These are phyloP conservation scores for Cetonia aurata DNA, from an alignment of 2,888 invertebrate species.

Conservation along the genomic window DNA sequence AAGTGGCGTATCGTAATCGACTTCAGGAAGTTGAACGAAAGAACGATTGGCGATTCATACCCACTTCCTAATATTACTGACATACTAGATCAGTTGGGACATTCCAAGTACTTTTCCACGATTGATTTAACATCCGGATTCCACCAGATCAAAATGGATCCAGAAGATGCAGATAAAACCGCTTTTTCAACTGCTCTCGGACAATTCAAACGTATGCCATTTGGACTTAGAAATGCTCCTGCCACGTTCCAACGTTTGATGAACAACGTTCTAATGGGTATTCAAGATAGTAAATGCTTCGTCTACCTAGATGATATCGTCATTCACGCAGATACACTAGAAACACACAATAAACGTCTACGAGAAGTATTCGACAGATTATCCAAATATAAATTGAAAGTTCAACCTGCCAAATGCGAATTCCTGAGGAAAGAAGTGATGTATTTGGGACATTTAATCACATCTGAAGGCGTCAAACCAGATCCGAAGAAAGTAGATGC, in stretches of 20 bases:
- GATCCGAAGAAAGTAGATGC: slow-evolving; percentile 37
- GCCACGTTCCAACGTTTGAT: slow-evolving; percentile 62
- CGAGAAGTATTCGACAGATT: slow-evolving; percentile 51
- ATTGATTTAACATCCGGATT: slow-evolving; percentile 52
- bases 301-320: neutral
- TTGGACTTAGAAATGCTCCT: slow-evolving; percentile 64
- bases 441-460: slow-evolving; percentile 55
- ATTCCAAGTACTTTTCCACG: too few species aligned
- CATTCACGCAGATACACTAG: neutral
- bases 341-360: neutral
- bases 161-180: slow-evolving; percentile 58
- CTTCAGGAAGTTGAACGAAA: too few species aligned
- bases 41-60: too few species aligned
- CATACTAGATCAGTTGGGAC: too few species aligned
- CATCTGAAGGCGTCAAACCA: slow-evolving; percentile 50
- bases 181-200: slow-evolving; percentile 59
- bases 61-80: too few species aligned
- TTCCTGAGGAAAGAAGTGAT: slow-evolving; percentile 53
- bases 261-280: slow-evolving; percentile 50
- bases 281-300: slow-evolving; percentile 55
- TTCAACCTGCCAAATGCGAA: slow-evolving; percentile 56
- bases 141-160: slow-evolving; percentile 59
- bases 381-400: slow-evolving; percentile 51
- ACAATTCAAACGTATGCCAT: slow-evolving; percentile 60
- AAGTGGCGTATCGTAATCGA: too few species aligned